A percentile compares a stretch with the other conserved stretches of the same genome.
phyloP scores from a whole-genome alignment of 2,888 invertebrate genomes.

The Portevinia maculata region DNA sequence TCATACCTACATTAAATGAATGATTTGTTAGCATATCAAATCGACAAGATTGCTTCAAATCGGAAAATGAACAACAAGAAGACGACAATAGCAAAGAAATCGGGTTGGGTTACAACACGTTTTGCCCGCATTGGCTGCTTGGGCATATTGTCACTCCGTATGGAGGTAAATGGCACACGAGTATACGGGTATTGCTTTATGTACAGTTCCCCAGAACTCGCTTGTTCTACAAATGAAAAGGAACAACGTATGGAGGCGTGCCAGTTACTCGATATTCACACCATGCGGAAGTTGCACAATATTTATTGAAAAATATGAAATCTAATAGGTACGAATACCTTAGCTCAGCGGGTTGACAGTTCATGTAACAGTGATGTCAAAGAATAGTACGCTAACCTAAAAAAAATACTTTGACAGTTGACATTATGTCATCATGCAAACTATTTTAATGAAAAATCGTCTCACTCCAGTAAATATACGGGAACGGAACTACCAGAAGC shows the following conservation, averaged over 20 bases:
- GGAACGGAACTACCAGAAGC: slow-evolving; percentile 1
- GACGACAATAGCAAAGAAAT: slow-evolving; percentile 31
- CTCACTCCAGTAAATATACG: slow-evolving; percentile 35
- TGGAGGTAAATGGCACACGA: slow-evolving; percentile 50
- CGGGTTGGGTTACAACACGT: slow-evolving; percentile 62
- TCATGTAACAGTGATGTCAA: neutral
- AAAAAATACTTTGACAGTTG: slow-evolving; percentile 3
- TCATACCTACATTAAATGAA: slow-evolving; percentile 35
- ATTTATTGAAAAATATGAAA: slow-evolving; percentile 24
- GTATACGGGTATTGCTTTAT: slow-evolving; percentile 32
- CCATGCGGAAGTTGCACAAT: slow-evolving; percentile 60
- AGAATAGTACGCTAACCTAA: slow-evolving; percentile 1
- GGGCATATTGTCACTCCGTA: slow-evolving; percentile 20
- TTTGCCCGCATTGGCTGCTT: neutral
- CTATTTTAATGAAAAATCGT: slow-evolving; percentile 25
- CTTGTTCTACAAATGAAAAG: neutral
- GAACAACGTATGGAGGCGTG: slow-evolving; percentile 41
- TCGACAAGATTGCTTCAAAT: slow-evolving; percentile 60
- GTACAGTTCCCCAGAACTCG: slow-evolving; percentile 51
- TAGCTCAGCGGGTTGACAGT: too few species aligned
- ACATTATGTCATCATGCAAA: slow-evolving; percentile 14
- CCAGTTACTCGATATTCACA: slow-evolving; percentile 45
- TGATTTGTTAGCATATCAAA: slow-evolving; percentile 65
- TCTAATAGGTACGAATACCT: too few species aligned
- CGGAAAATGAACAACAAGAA: slow-evolving; percentile 30